Evolutionary conservation across 2,888 invertebrate species (phyloP), one percentile per base, ranked within the genome.

Genomic region (Mantis religiosa): DNA sequence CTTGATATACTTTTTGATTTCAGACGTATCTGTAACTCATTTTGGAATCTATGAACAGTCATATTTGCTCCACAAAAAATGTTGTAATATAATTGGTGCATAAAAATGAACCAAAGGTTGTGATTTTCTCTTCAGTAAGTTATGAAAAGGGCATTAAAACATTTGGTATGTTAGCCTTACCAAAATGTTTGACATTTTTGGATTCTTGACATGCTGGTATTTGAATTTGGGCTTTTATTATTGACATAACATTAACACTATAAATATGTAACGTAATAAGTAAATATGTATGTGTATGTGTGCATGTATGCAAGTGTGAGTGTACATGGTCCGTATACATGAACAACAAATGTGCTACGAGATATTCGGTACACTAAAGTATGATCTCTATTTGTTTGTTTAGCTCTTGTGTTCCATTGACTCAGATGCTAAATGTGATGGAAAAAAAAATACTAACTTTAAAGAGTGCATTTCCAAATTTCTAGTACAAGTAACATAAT

Each of bases 111-210:
- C 41, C 27, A 54, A 85, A 84, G 41, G 82, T 87, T 87, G 87
- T 87, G 87, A 87, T 87, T 87, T 87, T 87, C 87, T 87, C 82
- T 87, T 82, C 82, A 82, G 34, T 82, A 87, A 87, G 34, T 20
- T 71, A 71, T 71, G 82, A 87, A 82, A 20, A n/a, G 87, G 87
- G 87, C 87, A 87, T 87, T 87, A 87, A 25, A 25, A 71, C 3
- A 4, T 54, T 87, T 47, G 41, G 47, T n/a, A 41, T 47, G 27
- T 14, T 85, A 85, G 27, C 47, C 20, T 47, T 41, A 47, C 82
- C n/a, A 82, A 82, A 81, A 87, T 87, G 82, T 82, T 82, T 82
- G 27, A 41, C 41, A 41, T 41, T 34, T 34, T 34, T 34, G 34
- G 34, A 34, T 34, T 34, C 34, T 34, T 34, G 34, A 82, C 34